Evolutionary conservation across 2,888 invertebrate genomes (phyloP), one percentile per base, ranked within the genome.

Genomic region (Eristalinus sepulchralis): DNA sequence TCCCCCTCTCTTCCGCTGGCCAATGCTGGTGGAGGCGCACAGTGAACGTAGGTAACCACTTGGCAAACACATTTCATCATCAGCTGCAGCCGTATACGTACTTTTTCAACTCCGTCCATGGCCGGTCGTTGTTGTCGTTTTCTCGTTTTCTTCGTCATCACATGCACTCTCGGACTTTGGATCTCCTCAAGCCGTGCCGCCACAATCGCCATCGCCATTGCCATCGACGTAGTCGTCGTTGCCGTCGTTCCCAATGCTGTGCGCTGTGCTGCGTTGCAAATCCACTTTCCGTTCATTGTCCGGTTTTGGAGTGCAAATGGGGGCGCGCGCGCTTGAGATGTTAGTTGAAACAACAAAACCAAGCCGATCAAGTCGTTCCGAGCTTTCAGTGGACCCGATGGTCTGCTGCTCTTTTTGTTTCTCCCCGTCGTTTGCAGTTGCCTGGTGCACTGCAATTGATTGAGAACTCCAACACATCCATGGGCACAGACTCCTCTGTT

Each of bases 221-320:
- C 24, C 55, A 24, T 31, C 34, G 70, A 27, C 22, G 59, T n/a
- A n/a, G n/a, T 8, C 20, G 71, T 39, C 39, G 39, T 39, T 27
- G n/a, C n/a, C 34, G 36, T 39, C 36, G 47, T 47, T 47, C 47
- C 47, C 47, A 17, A 17, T 47, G 47, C 17, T 47, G 47, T 17
- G 47, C 17, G 17, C 17, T 47, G 53, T 59, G 53, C 47, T 82
- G 68, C 73, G 20, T 78, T 85, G 77, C 73, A 77, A 81, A 81
- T 85, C 81, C 73, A 83, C 86, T 86, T 82, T 86, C 82, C 78
- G 86, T 82, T 66, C 64, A 71, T 86, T 83, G 79, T 78, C 86
- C 86, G 78, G 83, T 83, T 83, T 63, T 66, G 57, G 68, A 82
- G 78, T 68, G 60, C 67, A 63, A 78, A 86, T 63, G 81, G 78